Evolutionary conservation across 1,140 invertebrate genomes (phyloP).

Genomic region (Dendroctonus ponderosae): DNA sequence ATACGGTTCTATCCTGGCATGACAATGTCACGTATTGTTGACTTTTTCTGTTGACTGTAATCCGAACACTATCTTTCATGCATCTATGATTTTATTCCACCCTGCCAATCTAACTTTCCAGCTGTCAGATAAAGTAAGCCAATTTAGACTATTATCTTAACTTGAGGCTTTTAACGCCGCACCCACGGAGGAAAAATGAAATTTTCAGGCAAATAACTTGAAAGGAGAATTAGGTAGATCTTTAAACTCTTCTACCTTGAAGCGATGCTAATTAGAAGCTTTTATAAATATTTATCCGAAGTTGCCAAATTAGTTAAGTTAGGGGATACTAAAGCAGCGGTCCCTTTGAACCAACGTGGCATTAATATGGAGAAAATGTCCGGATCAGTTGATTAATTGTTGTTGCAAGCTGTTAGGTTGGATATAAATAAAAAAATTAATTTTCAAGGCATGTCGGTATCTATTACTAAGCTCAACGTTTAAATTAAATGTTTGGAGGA

Average conservation of each 20-base stretch:
- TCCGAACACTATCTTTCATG: conserved; percentile 18
- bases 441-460: background rate
- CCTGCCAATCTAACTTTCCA: conserved; percentile 8
- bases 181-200: conserved; percentile 8
- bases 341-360: background rate
- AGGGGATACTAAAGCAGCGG: background rate
- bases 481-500: too few species aligned
- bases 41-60: conserved; percentile 17
- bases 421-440: background rate
- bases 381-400: too few species aligned
- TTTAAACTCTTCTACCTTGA: background rate
- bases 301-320: background rate
- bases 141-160: conserved; percentile 22
- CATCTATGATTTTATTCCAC: conserved; percentile 23
- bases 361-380: background rate
- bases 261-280: background rate
- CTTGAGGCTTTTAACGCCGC: conserved; percentile 16
- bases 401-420: background rate
- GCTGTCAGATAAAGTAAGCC: conserved; percentile 19
- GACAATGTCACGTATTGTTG: conserved; percentile 22
- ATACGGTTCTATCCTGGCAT: background rate
- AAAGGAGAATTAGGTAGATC: conserved; percentile 6
- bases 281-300: conserved; percentile 5
- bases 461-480: background rate
- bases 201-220: conserved; percentile 3